Base-by-base conservation (phyloP, 1,140 invertebrate genomes). In the Aphelenchoides avenae region DNA sequence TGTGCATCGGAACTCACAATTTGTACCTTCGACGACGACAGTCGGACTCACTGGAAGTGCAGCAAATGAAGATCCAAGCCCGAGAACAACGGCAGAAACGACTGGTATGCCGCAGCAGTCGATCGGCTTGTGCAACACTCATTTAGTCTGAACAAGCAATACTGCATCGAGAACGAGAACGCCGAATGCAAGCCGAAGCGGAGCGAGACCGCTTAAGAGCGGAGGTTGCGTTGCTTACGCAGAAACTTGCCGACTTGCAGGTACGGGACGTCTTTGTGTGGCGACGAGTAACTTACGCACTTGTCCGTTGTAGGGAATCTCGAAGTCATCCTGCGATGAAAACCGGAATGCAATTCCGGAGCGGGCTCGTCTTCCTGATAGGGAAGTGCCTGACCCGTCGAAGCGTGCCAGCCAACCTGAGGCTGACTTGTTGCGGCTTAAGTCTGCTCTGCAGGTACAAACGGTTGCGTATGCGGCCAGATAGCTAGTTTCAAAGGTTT, bases 11-110 rank as follows among this genome's bases (percentile, higher is more conserved):
- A 41, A 95, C 94, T 78, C 91, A 95, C 75, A 90, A 95, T 80
- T 78, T 95, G 20, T 95, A 91, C 77, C 92, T 95, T 88, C 79
- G 89, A 64, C 80, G 91, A 49, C 81, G 90, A 52, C 90, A 91
- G 74, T 88, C 89, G 0, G 90, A 93, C 75, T 87, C 89, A 0
- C 90, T 93, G 86, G 89, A 94, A 80, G 86, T 95, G 18, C 91
- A 95, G 78, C 91, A 95, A 78, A 95, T 95, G 91, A 94, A 94
- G 80, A 87, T 89, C 0, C 90, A 94, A 75, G 89, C 90, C 1
- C 89, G 90, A 74, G 91, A 94, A 76, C 89, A 91, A 75, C 91
- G 91, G 73, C 78, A 82, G 78, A 53, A 78, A n/a, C 36, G 78
- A 61, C 13, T 54, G 51, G 27, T 54, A n/a, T n/a, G n/a, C n/a